phyloP scores from a whole-genome alignment of 2,113 vertebrate species.

The Poecile atricapillus region DNA sequence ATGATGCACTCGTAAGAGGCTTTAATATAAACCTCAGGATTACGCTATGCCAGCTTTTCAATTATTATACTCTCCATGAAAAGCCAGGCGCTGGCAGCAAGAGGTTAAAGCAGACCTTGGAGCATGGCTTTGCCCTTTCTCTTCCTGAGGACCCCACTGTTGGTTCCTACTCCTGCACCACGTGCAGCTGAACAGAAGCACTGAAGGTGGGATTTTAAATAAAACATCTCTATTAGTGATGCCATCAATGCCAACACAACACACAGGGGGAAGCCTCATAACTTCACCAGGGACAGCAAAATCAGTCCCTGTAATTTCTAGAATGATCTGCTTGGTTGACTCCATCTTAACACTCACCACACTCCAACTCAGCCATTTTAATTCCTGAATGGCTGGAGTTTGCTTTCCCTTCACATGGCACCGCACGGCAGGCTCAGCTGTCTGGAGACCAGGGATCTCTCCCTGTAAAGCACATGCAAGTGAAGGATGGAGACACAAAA shows the following conservation, averaged over 20 bases:
- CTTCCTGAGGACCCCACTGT: not conserved
- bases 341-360: conserved; percentile 34
- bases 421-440: not conserved
- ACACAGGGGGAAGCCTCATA: not conserved
- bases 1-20: not conserved
- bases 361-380: conserved; percentile 26
- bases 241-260: not conserved
- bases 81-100: not conserved
- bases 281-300: not conserved
- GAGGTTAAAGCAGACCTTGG: not conserved
- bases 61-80: not conserved
- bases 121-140: not conserved
- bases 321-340: not conserved
- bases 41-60: not conserved
- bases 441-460: not conserved
- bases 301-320: not conserved
- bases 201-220: not conserved
- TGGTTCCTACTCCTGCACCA: not conserved
- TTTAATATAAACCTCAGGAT: conserved; percentile 56
- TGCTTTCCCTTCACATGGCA: not conserved
- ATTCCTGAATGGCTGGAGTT: not conserved
- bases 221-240: not conserved
- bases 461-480: not conserved
- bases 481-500: not conserved
- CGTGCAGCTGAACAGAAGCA: not conserved